Conservation (phyloP, 2,113 vertebrate species). For the Callionymus lyra region DNA sequence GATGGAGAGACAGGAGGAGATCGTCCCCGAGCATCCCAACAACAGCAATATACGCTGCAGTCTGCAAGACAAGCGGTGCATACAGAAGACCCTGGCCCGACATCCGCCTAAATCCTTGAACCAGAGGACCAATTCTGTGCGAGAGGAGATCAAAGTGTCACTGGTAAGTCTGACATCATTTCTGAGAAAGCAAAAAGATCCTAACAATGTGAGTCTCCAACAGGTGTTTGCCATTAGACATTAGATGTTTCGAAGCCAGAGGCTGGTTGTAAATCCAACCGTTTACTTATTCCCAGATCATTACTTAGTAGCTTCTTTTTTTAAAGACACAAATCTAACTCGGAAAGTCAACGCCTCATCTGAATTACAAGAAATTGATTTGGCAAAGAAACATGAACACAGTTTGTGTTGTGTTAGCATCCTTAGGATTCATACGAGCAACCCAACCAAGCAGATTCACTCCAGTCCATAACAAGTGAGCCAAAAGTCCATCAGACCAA, state of each 20-base stretch:
- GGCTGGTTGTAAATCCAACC: slow-evolving; percentile 35
- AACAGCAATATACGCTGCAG: slow-evolving; percentile 86
- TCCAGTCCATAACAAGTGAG: too few relatives aligned
- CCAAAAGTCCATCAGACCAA: too few relatives aligned
- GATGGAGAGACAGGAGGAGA: slow-evolving; percentile 74
- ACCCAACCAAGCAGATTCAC: too few relatives aligned
- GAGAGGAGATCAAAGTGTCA: slow-evolving; percentile 71
- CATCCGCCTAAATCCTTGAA: slow-evolving; percentile 69
- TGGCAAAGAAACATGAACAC: too few relatives aligned
- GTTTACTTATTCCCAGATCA: slow-evolving; percentile 40
- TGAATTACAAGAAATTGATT: too few relatives aligned
- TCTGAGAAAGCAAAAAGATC: too few relatives aligned
- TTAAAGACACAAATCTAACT: too few relatives aligned
- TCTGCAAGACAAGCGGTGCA: slow-evolving; percentile 79
- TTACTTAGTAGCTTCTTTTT: too few relatives aligned
- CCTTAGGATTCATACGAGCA: too few relatives aligned
- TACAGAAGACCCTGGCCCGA: slow-evolving; percentile 77
- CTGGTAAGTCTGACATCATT: slow-evolving; percentile 43
- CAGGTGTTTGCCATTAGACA: slow-evolving; percentile 39
- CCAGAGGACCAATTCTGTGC: slow-evolving; percentile 68
- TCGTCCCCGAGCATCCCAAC: slow-evolving; percentile 77
- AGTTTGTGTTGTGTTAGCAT: too few relatives aligned
- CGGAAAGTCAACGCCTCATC: too few relatives aligned
- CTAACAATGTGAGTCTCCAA: slow-evolving; percentile 2
- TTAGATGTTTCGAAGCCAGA: slow-evolving; percentile 22